Conservation (phyloP, 2,888 invertebrate genomes). For the Malachius bipustulatus region DNA sequence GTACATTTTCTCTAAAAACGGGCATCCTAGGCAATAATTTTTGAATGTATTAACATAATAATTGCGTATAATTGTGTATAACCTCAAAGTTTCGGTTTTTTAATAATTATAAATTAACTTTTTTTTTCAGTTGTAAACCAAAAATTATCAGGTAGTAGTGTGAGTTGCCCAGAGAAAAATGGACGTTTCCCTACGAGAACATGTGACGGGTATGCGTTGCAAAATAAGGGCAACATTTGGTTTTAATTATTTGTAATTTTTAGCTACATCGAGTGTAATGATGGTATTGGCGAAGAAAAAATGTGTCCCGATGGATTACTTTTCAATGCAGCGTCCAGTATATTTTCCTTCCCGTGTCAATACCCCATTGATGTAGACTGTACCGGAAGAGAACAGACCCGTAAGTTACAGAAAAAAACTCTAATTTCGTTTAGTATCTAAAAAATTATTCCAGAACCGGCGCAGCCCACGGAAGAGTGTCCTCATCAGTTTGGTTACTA, state of each 20-base stretch:
- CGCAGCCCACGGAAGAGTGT: constrained; percentile 64
- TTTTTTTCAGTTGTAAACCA: too few species aligned
- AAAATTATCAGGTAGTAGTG: too few species aligned
- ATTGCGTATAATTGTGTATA: too few species aligned
- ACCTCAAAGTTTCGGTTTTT: too few species aligned
- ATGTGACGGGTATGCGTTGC: constrained; percentile 50
- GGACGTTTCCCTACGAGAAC: constrained; percentile 56
- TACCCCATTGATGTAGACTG: constrained; percentile 77
- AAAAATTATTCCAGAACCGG: constrained; percentile 42
- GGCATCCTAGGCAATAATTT: too few species aligned
- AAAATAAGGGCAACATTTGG: not conserved
- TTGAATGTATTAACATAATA: too few species aligned
- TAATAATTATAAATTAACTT: too few species aligned
- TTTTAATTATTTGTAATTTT: too few species aligned
- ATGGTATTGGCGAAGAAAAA: constrained; percentile 64
- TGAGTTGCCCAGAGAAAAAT: constrained; percentile 52
- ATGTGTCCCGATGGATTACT: constrained; percentile 72
- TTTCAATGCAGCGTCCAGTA: constrained; percentile 58
- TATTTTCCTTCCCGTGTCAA: constrained; percentile 63
- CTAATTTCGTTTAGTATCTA: not conserved
- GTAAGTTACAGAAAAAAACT: constrained; percentile 39
- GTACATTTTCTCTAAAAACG: too few species aligned
- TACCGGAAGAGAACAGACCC: constrained; percentile 52
- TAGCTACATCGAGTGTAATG: constrained; percentile 42
- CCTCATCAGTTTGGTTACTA: constrained; percentile 78